phyloP scores from a whole-genome alignment of 2,113 vertebrate species.

The Xiphias gladius region DNA sequence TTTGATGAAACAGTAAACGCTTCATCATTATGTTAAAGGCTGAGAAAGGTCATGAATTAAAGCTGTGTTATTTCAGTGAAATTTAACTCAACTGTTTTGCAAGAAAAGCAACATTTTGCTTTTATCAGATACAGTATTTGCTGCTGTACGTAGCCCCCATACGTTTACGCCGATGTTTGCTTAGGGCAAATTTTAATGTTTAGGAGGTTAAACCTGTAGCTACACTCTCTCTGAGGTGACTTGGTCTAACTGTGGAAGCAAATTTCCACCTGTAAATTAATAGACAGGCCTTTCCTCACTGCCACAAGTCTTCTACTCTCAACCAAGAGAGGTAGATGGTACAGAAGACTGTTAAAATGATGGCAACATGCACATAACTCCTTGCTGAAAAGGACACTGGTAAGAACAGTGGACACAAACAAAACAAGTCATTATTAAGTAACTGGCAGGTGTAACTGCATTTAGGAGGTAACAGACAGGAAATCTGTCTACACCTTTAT shows the following conservation, averaged over 20 bases:
- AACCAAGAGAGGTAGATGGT: no score
- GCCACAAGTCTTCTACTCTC: neutral
- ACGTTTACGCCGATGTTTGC: neutral
- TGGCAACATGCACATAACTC: neutral
- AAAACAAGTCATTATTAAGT: neutral
- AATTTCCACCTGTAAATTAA: neutral
- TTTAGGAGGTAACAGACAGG: neutral
- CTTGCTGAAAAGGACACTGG: neutral
- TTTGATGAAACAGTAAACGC: constrained; percentile 42
- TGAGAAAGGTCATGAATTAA: constrained; percentile 44
- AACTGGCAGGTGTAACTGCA: neutral
- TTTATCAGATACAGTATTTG: neutral
- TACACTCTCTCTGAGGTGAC: neutral
- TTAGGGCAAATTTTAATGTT: neutral
- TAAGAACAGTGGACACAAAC: constrained; percentile 10
- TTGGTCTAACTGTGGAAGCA: neutral
- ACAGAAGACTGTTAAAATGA: neutral
- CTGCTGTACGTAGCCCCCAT: neutral
- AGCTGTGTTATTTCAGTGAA: constrained; percentile 46
- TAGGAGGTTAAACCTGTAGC: neutral
- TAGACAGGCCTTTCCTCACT: neutral
- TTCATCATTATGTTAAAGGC: constrained; percentile 26
- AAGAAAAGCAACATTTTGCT: neutral
- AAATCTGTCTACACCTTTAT: neutral
- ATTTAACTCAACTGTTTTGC: neutral